Percentiles rank a stretch among this genome's conserved stretches.
These are phyloP conservation scores for Apotomis turbidana DNA, from an alignment of 2,888 invertebrate species.

Conservation along the genomic window DNA sequence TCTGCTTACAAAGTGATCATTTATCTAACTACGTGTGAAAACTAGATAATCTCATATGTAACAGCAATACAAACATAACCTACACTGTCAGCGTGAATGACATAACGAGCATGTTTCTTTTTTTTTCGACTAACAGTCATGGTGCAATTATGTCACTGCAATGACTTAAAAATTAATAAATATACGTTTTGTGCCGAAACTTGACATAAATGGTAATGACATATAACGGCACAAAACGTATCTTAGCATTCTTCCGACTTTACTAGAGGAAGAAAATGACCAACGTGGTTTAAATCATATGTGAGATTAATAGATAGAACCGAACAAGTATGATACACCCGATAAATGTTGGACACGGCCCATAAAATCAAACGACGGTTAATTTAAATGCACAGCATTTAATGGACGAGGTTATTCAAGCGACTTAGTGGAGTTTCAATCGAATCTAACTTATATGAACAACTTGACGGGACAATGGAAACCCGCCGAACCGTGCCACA, in stretches of 20 bases:
- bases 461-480: constrained; percentile 54
- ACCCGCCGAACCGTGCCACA: constrained; percentile 48
- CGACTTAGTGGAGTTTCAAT: constrained; percentile 39
- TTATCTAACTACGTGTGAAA: constrained; percentile 14
- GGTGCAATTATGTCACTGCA: too few species aligned
- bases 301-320: constrained; percentile 24
- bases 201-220: too few species aligned
- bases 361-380: constrained; percentile 36
- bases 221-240: too few species aligned
- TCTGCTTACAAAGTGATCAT: background rate
- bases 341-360: constrained; percentile 30
- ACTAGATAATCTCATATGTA: background rate
- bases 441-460: constrained; percentile 38
- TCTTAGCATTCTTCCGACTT: background rate
- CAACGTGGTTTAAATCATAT: constrained; percentile 11
- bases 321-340: constrained; percentile 23
- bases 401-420: constrained; percentile 42
- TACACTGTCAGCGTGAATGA: constrained; percentile 6
- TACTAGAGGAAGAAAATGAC: background rate
- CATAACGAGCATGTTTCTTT: background rate
- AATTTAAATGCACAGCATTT: constrained; percentile 40
- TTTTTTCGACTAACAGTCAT: too few species aligned
- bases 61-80: background rate
- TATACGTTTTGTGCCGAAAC: background rate
- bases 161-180: too few species aligned